Evolutionary conservation across 2,113 vertebrate species (phyloP), one percentile per base, ranked within the genome.

Genomic region (Lichenostomus cassidix): DNA sequence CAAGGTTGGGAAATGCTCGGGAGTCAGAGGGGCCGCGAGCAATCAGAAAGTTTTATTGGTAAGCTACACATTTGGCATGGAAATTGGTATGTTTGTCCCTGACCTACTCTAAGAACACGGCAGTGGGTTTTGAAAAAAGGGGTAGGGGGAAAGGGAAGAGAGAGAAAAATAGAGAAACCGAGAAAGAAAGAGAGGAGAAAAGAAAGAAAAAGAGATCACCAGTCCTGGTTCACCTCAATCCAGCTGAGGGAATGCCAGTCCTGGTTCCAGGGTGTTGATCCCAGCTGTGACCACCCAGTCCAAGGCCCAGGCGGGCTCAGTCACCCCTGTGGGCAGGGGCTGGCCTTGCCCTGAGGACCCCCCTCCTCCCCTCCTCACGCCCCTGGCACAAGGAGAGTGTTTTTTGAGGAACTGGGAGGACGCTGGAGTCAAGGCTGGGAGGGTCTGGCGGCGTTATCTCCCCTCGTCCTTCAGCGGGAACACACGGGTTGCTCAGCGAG

Each of bases 301-400:
- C 39, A 3, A 7, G 25, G 39, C 11, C 37, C 23, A 8, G n/a
- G 29, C 8, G 28, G 55, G 28, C 41, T 75, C 52, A 11, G 28
- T 12, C 63, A n/a, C 64, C 55, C 7, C 20, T 23, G 2, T 1
- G 0, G 35, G 15, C 55, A 29, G 41, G 37, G 46, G 7, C 20
- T 46, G 62, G 4, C 60, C 44, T 35, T 1, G 0, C 25, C 18
- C 22, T 29, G 47, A 35, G 37, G 23, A 6, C 0, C 3, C 11
- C 25, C 11, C 18, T 46, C 2, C 20, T 27, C 24, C 24, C 6
- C 59, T 15, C 10, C 33, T 5, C 42, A 8, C 24, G 8, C 2
- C 9, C 50, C 27, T 2, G 1, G 35, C 19, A 29, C 55, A 23
- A 22, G 42, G 60, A 46, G 27, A 47, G 56, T 3, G n/a, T 33